phyloP scores from a whole-genome alignment of 2,113 vertebrate species.

The Tonatia bakeri region DNA sequence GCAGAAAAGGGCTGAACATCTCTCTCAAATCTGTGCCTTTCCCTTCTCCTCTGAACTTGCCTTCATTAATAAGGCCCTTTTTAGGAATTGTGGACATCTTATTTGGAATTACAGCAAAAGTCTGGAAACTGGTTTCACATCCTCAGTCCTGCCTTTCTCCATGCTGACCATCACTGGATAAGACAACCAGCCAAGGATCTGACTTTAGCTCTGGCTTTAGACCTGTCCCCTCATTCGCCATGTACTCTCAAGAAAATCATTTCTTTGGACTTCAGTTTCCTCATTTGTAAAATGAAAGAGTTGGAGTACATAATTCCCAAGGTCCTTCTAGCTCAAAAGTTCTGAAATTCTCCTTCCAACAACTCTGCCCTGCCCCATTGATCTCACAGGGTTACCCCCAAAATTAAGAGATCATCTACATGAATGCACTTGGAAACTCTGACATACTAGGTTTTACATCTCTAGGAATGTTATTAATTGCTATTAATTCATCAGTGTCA shows the following conservation, averaged over 20 bases:
- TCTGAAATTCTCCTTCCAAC: not conserved
- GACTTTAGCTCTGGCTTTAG: not conserved
- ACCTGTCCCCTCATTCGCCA: not conserved
- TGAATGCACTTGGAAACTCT: not conserved
- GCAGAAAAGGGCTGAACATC: not conserved
- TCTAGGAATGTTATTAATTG: not conserved
- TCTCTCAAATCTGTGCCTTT: not conserved
- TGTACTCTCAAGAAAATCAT: not conserved
- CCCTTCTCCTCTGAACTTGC: not conserved
- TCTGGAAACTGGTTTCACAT: not conserved
- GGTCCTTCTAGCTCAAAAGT: not conserved
- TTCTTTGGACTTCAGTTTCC: not conserved
- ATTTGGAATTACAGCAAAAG: not conserved
- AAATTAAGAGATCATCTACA: not conserved
- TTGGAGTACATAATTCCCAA: not conserved
- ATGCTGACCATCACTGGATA: not conserved
- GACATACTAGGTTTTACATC: not conserved
- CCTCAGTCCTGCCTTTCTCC: not conserved
- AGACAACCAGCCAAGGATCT: not conserved
- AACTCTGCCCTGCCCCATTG: not conserved
- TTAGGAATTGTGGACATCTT: not conserved
- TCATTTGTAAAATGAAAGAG: not conserved
- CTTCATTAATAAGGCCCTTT: not conserved
- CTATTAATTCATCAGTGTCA: not conserved
- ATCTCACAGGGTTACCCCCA: not conserved